Evolutionary conservation across 2,888 invertebrate species (phyloP), one percentile per base, ranked within the genome.

Genomic region (Aphodius sticticus): DNA sequence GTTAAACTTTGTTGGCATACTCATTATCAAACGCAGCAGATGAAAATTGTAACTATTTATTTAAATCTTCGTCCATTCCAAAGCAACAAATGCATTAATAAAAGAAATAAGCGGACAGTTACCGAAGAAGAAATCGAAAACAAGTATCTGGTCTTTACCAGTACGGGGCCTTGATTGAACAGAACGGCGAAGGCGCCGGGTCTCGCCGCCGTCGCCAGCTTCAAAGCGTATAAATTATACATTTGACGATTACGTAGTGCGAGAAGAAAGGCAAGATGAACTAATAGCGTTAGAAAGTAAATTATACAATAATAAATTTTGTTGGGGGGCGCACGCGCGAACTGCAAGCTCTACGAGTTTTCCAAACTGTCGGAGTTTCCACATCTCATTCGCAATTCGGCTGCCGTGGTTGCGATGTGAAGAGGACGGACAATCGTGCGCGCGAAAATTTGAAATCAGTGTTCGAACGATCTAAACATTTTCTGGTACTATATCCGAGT

Each of bases 221-320:
- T 14, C 35, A 16, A 71, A 71, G 15, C 71, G 71, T 35, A 35
- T 71, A 71, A 71, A 71, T 71, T 71, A 71, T 71, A 71, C 15
- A 71, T 71, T 35, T 26, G 71, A 71, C 71, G 71, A 71, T 71
- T 71, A 71, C 71, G 35, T 35, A 71, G 35, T 16, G 71, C 71
- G 71, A 71, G 35, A 35, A 71, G 35, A 71, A 35, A 35, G 71
- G 71, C 16, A 71, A 71, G 16, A 53, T 53, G 53, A 53, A 53
- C 1, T 53, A 53, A 53, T 53, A 53, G 53, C 53, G 53, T 53
- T 53, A 53, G 53, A 53, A 53, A 53, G 53, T 53, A 53, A 53
- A 12, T 53, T 53, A 53, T 53, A 53, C 7, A 53, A 53, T 53
- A 53, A 53, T 53, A 53, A 53, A 53, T 53, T 53, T 53, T 5